phyloP scores from a whole-genome alignment of 1,140 invertebrate species.

The Hylaeus anthracinus region DNA sequence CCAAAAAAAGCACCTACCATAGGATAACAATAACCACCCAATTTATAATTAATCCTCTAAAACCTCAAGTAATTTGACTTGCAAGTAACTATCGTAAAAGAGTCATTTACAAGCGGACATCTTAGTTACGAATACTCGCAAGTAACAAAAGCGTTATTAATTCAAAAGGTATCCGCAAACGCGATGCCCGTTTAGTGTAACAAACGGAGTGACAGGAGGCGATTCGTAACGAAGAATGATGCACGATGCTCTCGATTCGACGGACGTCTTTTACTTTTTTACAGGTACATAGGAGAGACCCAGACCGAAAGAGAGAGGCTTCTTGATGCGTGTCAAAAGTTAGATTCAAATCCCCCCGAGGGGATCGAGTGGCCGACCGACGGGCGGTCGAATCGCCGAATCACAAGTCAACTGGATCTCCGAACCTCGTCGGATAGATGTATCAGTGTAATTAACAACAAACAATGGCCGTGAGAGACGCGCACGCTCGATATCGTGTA shows the following conservation, averaged over 20 bases:
- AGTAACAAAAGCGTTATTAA: not conserved
- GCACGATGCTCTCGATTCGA: conserved; percentile 26
- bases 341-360: conserved; percentile 50
- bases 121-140: too few relatives aligned
- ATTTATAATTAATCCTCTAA: too few relatives aligned
- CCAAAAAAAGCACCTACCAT: too few relatives aligned
- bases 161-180: not conserved
- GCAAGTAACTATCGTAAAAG: too few relatives aligned
- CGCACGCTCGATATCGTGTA: conserved; percentile 58
- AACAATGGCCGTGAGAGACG: conserved; percentile 62
- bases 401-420: conserved; percentile 32
- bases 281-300: not conserved
- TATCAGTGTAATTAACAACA: conserved; percentile 69
- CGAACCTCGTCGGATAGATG: conserved; percentile 50
- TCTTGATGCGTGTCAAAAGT: conserved; percentile 49
- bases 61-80: too few relatives aligned
- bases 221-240: conserved; percentile 19
- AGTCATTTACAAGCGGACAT: too few relatives aligned
- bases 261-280: too few relatives aligned
- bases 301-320: not conserved
- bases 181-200: conserved; percentile 22
- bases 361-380: conserved; percentile 25
- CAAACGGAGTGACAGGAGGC: conserved; percentile 20
- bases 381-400: conserved; percentile 59
- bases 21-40: too few relatives aligned